Evolutionary conservation across 2,113 vertebrate species (phyloP).

Genomic region (Erpornis zantholeuca): DNA sequence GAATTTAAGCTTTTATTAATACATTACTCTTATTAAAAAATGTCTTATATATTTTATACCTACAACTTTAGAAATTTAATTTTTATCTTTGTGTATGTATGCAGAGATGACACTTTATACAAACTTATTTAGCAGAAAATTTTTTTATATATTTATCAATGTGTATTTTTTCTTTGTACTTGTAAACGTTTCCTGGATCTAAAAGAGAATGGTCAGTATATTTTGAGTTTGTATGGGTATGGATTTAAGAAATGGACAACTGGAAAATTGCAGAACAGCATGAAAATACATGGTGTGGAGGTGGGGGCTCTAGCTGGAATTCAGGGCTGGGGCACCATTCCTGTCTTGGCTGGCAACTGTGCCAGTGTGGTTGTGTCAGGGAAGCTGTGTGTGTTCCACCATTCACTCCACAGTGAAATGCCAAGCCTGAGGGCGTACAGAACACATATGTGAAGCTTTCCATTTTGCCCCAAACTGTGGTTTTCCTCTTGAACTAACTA

Average conservation of each 20-base stretch:
- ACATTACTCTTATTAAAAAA: neutral
- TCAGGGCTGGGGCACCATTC: accelerated
- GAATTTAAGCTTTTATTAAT: neutral
- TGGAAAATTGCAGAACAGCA: neutral
- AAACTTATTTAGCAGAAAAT: neutral
- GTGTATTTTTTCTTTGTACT: neutral
- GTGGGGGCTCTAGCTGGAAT: neutral
- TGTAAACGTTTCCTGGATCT: neutral
- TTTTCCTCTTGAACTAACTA: neutral
- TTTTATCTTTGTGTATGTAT: neutral
- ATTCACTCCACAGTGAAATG: neutral
- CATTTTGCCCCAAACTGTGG: neutral
- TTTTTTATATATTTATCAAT: neutral
- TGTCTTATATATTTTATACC: neutral
- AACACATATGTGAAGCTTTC: neutral
- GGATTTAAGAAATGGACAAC: neutral
- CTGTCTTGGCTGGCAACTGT: accelerated
- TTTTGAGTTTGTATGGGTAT: neutral
- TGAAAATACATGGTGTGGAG: neutral
- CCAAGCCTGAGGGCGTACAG: neutral
- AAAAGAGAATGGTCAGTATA: neutral
- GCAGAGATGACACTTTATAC: neutral
- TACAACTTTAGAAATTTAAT: neutral
- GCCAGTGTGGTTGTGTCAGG: neutral
- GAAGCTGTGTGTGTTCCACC: neutral